Conservation (phyloP, 2,113 vertebrate genomes). For the Spizaetus ornatus region DNA sequence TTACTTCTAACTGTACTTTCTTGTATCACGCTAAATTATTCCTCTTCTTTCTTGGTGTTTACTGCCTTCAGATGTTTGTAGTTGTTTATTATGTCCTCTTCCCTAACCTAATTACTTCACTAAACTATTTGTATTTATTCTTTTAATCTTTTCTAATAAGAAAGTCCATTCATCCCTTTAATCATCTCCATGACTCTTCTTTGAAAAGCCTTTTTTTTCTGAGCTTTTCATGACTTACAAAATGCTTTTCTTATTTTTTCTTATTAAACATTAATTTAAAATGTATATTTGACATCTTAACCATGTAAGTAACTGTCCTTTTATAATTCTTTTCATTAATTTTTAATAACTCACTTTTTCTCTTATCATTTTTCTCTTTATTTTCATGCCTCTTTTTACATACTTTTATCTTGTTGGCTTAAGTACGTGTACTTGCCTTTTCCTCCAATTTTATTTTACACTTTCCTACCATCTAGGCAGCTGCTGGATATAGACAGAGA, state of each 20-base stretch:
- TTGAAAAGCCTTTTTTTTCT: neutral
- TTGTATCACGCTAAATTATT: neutral
- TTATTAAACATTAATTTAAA: neutral
- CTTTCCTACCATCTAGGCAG: neutral
- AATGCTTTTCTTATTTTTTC: neutral
- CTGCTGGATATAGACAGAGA: neutral
- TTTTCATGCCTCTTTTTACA: neutral
- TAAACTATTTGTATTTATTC: slow-evolving; percentile 38
- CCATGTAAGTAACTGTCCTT: neutral
- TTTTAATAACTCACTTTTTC: neutral
- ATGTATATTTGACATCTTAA: neutral
- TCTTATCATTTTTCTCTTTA: neutral
- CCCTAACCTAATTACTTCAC: slow-evolving; percentile 15
- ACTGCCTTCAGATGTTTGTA: neutral
- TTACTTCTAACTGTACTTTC: neutral
- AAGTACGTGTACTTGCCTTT: neutral
- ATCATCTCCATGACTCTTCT: neutral
- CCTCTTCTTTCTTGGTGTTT: neutral
- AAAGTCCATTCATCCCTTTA: neutral
- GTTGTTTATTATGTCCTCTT: neutral
- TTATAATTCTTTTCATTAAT: neutral
- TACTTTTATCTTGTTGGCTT: neutral
- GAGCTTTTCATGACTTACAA: neutral
- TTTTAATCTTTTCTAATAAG: slow-evolving; percentile 51
- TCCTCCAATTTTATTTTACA: neutral